Evolutionary conservation across 2,888 invertebrate species (phyloP), one percentile per base, ranked within the genome.

Genomic region (Rhorus exstirpatorius): DNA sequence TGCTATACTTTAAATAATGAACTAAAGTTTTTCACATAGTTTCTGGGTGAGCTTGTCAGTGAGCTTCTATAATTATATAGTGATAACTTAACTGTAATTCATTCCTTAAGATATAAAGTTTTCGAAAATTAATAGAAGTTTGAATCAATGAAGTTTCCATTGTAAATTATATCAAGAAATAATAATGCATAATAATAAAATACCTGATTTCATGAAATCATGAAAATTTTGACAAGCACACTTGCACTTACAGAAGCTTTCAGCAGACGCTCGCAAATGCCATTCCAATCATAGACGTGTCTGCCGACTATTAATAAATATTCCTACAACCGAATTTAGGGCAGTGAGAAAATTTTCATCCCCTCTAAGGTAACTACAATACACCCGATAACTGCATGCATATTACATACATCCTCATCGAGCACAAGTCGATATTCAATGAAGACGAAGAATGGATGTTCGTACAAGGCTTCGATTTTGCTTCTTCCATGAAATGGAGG

Each of bases 371-470:
- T 35, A 53, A 10, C n/a, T 31, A 46, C 14, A 55, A 75, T 65
- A 35, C 12, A 75, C 44, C 26, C n/a, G 46, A 17, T 41, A 21
- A 17, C 53, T 53, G 31, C 12, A 41, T 21, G 51, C n/a, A 31
- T 63, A 63, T 35, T 60, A 10, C 19, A 6, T 31, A 12, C 17
- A 49, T 67, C 14, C 17, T n/a, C 14, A 38, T 60, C 12, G 35
- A 1, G 19, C 53, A 44, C 35, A 60, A 61, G 71, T 77, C 61
- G 61, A 81, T 78, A 81, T 68, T 68, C 61, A 81, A 72, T 21
- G 65, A 72, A 60, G 49, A 3, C 58, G 21, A 41, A 63, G 31
- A 78, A 68, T 68, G 61, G 53, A 77, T 63, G 63, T 63, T 71
- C 53, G 68, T 41, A 49, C 10, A 19, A 17, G 12, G 21, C 8